A percentile compares a stretch with the other conserved stretches of the same genome.
phyloP scores from a whole-genome alignment of 1,140 invertebrate genomes.

The Microplitis demolitor region DNA sequence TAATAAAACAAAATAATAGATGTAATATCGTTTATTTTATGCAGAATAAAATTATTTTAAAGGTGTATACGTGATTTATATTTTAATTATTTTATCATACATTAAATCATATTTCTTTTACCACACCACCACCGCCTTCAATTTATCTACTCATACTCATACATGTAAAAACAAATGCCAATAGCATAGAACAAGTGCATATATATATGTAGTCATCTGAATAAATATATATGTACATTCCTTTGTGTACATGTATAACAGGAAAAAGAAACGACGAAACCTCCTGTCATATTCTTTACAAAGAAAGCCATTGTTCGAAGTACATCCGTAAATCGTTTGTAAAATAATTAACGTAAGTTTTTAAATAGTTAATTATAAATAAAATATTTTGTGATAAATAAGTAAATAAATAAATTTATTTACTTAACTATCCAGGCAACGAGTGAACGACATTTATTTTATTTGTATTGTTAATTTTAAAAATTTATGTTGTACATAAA shows the following conservation, averaged over 20 bases:
- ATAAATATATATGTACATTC: neutral
- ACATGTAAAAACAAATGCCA: neutral
- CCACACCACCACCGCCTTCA: too few relatives aligned
- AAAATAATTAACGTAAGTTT: neutral
- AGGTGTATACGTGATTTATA: too few relatives aligned
- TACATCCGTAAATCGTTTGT: neutral
- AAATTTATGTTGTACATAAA: neutral
- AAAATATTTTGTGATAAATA: too few relatives aligned
- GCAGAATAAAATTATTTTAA: too few relatives aligned
- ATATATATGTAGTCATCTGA: neutral
- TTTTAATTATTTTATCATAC: too few relatives aligned
- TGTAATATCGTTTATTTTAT: too few relatives aligned
- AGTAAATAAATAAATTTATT: too few relatives aligned
- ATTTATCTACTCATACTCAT: too few relatives aligned
- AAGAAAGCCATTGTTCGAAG: constrained; percentile 1
- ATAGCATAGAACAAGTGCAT: neutral
- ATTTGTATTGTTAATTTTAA: neutral
- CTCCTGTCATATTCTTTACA: neutral
- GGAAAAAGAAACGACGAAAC: constrained; percentile 2
- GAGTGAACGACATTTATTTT: too few relatives aligned
- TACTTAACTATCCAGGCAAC: too few relatives aligned
- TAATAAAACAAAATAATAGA: too few relatives aligned
- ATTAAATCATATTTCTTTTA: too few relatives aligned
- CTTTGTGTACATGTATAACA: neutral
- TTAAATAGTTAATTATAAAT: neutral